Evolutionary conservation across 2,797 vertebrate genomes (phyloP), one percentile per base, ranked within the genome.

Genomic region (Hydrocynus forskahlii): DNA sequence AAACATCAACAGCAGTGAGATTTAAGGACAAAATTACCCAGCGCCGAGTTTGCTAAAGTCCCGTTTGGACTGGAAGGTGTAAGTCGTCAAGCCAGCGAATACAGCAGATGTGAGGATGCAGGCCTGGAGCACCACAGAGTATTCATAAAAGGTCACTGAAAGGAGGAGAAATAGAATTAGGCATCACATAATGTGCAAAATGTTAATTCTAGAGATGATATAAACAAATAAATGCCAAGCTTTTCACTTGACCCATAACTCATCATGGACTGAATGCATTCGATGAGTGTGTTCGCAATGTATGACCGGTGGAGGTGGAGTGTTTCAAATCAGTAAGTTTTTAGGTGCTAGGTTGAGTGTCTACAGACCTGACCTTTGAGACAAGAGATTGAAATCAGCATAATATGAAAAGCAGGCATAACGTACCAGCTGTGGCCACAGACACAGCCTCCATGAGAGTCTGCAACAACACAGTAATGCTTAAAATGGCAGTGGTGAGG

Each of bases 1-100:
- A 55, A 9, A 35, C 52, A 59, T n/a, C 50, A 68, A 40, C 13
- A 43, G 21, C 17, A 16, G 8, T 38, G 12, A 72, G 67, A 29
- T 1, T 19, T 9, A 45, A 48, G 10, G 19, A n/a, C 29, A 79
- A 72, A 73, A 45, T 13, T 93, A 99, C 97, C 96, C 94, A 45
- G 96, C 96, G 91, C 96, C 97, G 86, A 96, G 88, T 90, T 94
- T 97, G 92, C 95, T 98, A 92, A 99, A 98, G 90, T 99, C 97
- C 86, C 95, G 96, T 90, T 97, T 98, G 63, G 97, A 97, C 87
- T 99, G 97, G 82, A 97, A 95, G 50, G 97, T 98, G 88, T 95
- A 99, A 4, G 88, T 84, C 25, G 97, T 99, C 81, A 99, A 92
- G 35, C 93, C 96, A 82, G 95, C 86, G 87, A 99, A 99, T 67